phyloP scores from a whole-genome alignment of 2,888 invertebrate species.

The Temnothorax unifasciatus region DNA sequence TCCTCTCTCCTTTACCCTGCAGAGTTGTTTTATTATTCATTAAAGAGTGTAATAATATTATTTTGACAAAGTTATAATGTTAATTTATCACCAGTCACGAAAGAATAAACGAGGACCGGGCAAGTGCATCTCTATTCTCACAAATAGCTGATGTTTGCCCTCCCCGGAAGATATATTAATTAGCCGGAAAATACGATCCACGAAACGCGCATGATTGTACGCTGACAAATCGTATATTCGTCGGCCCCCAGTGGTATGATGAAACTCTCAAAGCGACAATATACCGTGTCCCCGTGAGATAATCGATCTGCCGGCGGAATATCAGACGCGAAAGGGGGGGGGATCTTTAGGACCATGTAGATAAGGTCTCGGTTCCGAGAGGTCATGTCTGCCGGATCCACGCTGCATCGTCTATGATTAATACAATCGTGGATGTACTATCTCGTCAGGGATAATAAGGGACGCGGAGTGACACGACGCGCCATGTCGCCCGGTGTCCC shows the following conservation, averaged over 20 bases:
- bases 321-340: conserved; percentile 52
- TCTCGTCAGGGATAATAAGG: conserved; percentile 74
- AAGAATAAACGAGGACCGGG: not conserved
- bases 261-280: conserved; percentile 56
- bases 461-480: conserved; percentile 71
- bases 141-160: conserved; percentile 21
- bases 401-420: conserved; percentile 67
- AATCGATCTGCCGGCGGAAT: conserved; percentile 62
- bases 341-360: conserved; percentile 46
- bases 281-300: conserved; percentile 48
- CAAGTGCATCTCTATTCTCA: conserved; percentile 28
- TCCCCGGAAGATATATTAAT: conserved; percentile 39
- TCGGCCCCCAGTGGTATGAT: conserved; percentile 59
- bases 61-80: conserved; percentile 16
- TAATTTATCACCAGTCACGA: conserved; percentile 29
- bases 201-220: conserved; percentile 33
- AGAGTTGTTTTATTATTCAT: not conserved
- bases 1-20: not conserved
- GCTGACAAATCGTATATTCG: conserved; percentile 50
- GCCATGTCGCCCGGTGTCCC: conserved; percentile 71
- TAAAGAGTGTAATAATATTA: conserved; percentile 24
- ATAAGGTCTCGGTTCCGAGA: conserved; percentile 58
- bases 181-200: conserved; percentile 27
- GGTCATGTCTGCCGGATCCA: conserved; percentile 52
- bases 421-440: conserved; percentile 71